These are phyloP conservation scores for Rhincodon typus DNA, from an alignment of 2,797 vertebrate species.

Conservation along the genomic window DNA sequence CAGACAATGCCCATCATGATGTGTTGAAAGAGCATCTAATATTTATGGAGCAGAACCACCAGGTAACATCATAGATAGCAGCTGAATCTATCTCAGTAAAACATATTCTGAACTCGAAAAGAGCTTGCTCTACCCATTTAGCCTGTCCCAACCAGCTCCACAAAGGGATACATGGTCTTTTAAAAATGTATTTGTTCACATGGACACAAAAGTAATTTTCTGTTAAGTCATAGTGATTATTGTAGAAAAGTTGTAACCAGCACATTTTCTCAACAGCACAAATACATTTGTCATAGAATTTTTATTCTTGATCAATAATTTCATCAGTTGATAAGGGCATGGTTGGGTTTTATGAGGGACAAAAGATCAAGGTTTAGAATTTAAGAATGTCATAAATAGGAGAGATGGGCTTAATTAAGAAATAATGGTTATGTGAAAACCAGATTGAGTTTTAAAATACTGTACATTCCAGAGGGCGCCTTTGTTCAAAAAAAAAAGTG, in stretches of 20 bases:
- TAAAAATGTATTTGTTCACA: neutral
- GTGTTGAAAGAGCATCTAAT: constrained; percentile 9
- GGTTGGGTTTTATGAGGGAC: neutral
- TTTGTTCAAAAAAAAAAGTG: no score
- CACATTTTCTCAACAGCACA: neutral
- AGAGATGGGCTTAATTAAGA: neutral
- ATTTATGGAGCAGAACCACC: neutral
- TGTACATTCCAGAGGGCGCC: neutral
- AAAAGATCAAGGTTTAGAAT: neutral
- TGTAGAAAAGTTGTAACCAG: neutral
- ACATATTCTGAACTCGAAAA: neutral
- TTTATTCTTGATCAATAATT: neutral
- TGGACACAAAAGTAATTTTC: neutral
- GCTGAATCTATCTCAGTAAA: neutral
- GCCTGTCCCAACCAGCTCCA: neutral
- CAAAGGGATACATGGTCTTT: neutral
- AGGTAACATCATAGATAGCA: constrained; percentile 2
- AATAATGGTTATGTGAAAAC: neutral
- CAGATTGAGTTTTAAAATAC: neutral
- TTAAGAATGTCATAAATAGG: neutral
- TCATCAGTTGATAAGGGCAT: neutral
- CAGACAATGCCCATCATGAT: constrained; percentile 51
- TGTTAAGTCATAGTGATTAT: neutral
- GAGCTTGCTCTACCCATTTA: neutral
- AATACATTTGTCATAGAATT: no score